Evolutionary conservation across 2,888 invertebrate genomes (phyloP), one percentile per base, ranked within the genome.

Genomic region (Pristionchus exspectatus): DNA sequence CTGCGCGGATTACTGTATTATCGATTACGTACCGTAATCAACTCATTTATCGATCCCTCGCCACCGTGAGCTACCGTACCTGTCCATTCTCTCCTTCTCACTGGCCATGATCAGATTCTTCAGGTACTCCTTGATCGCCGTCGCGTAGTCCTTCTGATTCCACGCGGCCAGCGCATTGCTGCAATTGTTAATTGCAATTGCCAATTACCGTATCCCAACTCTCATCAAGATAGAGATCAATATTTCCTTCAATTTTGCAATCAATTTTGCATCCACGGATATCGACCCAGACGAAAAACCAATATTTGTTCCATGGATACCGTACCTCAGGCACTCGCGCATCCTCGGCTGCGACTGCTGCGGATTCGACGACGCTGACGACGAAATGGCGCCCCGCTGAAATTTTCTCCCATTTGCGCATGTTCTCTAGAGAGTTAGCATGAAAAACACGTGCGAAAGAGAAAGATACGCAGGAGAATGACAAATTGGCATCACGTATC

Each of bases 111-210:
- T 59, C 33, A 85, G 84, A 33, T 85, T 85, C 59, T 85, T 85
- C 18, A 85, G 56, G 84, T 85, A 85, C 59, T 85, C 84, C 50
- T 50, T 56, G 7, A 85, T 18, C 38, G 84, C 84, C 24, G 56
- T 59, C 0, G 30, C 24, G 59, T 85, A 85, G 84, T 85, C 59
- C 4, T 24, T 24, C 59, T 30, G 30, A 24, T 30, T 56, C 84
- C 84, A 85, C 24, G 56, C 56, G 2, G 59, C 30, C 18, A 85
- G 84, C 59, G 84, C 84, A 10, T 85, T 85, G 84, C 84, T 85
- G 81, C 7, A 81, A 63, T 10, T n/a, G n/a, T n/a, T n/a, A n/a
- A n/a, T n/a, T n/a, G n/a, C n/a, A n/a, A n/a, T n/a, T n/a, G n/a
- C n/a, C n/a, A n/a, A n/a, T 50, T 50, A 12, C 44, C 44, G 12